These are phyloP conservation scores for Phoxinus phoxinus DNA, from an alignment of 2,113 vertebrate genomes.

Conservation along the genomic window DNA sequence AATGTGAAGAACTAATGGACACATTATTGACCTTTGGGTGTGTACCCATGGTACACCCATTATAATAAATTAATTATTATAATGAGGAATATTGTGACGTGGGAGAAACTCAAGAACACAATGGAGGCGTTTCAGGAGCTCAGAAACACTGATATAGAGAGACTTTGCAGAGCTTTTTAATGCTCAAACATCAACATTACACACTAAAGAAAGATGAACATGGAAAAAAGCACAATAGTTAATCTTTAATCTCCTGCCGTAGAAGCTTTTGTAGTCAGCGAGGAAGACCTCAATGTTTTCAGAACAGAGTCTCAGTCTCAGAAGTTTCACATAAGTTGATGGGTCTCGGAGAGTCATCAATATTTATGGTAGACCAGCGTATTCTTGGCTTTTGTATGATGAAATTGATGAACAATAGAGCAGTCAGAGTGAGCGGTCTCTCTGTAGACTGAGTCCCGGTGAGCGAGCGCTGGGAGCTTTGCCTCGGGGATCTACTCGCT, in stretches of 20 bases:
- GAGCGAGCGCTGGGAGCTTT: conserved; percentile 22
- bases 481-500: conserved; percentile 35
- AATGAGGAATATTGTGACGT: no score
- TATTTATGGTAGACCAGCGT: neutral
- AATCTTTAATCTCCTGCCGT: neutral
- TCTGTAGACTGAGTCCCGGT: neutral
- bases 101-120: no score
- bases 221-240: no score
- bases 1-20: no score
- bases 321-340: neutral
- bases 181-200: no score
- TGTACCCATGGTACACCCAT: no score
- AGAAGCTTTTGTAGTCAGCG: neutral
- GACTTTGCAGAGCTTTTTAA: no score
- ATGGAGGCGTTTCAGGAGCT: no score
- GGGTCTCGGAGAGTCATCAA: neutral
- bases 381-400: neutral
- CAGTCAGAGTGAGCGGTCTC: neutral
- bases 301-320: neutral
- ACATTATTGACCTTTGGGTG: no score
- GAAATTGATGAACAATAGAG: conserved; percentile 32
- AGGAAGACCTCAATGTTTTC: neutral
- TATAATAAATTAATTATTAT: no score
- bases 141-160: no score
- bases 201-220: neutral